Base-by-base conservation (phyloP, 1,140 invertebrate species). In the Zaprionus vittiger region DNA sequence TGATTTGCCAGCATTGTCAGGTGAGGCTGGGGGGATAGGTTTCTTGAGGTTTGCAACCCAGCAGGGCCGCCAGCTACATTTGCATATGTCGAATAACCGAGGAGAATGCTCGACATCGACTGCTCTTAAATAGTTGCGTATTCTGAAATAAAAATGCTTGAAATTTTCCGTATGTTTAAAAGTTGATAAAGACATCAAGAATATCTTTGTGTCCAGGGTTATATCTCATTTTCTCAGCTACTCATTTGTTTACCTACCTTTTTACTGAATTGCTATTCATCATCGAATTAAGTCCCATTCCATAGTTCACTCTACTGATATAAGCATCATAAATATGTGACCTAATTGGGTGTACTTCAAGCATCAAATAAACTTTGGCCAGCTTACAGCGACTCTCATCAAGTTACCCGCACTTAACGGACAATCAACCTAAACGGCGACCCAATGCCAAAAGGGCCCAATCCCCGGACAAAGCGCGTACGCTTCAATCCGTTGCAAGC, bases 401-500 rank as follows among this genome's bases (percentile, higher is more conserved):
- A 70, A 67, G 76, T 62, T 77, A 79, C 73, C 72, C 72, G 62
- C 79, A 72, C 78, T 86, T 85, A 85, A 76, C 79, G 79, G 71
- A 86, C 83, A 79, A 86, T 85, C 75, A 76, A 80, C 68, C 79
- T 85, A 85, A 85, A 69, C 61, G 81, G 17, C 82, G 76, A 65
- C 63, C 81, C 61, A 70, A 73, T 66, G 60, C 72, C 34, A 41
- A 9, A 34, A 26, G 11, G 41, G 6, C 14, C 37, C 20, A 38
- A 34, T 44, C 15, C 24, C 15, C 28, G 38, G n/a, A 20, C 31
- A 41, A 52, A 28, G 15, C 38, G 38, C 38, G 38, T n/a, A n/a
- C 15, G n/a, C 62, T 65, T 69, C 60, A 80, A 69, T 66, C 65
- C 47, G 63, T 47, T 65, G 67, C 75, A 55, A 44, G 54, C 73